These are phyloP conservation scores for Vannuccia rotundouncinata DNA, from an alignment of 2,888 invertebrate genomes.

Conservation along the genomic window DNA sequence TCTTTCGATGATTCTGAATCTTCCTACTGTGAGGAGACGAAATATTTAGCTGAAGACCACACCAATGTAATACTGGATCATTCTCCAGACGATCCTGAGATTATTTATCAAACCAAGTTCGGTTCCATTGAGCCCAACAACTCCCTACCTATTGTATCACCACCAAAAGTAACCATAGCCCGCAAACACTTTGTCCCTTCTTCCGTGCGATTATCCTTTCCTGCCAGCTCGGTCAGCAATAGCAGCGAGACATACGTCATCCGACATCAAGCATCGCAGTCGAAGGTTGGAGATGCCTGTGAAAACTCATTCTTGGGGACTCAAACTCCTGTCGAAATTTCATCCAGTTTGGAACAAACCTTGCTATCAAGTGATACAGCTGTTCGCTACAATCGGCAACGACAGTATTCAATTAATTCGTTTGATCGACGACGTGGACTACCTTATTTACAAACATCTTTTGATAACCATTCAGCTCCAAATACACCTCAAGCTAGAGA, in stretches of 20 bases:
- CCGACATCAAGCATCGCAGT: not conserved
- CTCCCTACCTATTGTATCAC: not conserved
- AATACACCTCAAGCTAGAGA: conserved; percentile 8
- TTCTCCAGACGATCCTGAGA: not conserved
- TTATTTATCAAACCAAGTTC: not conserved
- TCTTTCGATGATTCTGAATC: not conserved
- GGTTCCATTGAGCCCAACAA: not conserved
- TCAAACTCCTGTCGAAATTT: conserved; percentile 3
- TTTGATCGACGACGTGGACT: not conserved
- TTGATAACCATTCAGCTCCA: conserved; percentile 9
- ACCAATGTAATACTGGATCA: not conserved
- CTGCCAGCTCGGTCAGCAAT: not conserved
- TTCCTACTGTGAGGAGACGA: not conserved
- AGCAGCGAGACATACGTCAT: not conserved
- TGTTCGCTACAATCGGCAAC: not conserved
- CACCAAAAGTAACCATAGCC: not conserved
- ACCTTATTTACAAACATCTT: not conserved
- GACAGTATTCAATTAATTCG: conserved; percentile 2
- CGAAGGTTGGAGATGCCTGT: not conserved
- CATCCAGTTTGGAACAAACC: conserved; percentile 3
- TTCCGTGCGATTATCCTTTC: conserved; percentile 1
- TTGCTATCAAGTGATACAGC: conserved; percentile 1
- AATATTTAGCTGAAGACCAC: not conserved
- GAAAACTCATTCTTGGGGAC: not conserved
- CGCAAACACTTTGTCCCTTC: conserved; percentile 18